Evolutionary conservation across 2,888 invertebrate species (phyloP).

Genomic region (Acanthacorydalis orientalis): DNA sequence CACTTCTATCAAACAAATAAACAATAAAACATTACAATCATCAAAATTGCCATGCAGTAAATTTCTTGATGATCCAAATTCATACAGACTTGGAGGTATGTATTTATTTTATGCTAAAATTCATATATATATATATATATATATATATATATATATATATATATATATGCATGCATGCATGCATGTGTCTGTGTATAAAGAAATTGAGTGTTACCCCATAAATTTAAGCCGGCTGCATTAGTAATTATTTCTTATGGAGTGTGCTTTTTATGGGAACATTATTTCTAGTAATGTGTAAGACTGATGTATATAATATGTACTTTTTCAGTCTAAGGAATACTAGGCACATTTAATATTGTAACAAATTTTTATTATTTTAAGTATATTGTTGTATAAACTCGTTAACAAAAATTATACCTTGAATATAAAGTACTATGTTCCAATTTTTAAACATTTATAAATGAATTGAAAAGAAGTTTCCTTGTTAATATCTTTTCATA

Average conservation of each 20-base stretch:
- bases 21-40: slow-evolving; percentile 10
- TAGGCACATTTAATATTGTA: background rate
- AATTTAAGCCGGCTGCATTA: slow-evolving; percentile 7
- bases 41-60: slow-evolving; percentile 23
- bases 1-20: slow-evolving; percentile 6
- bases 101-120: slow-evolving; percentile 9
- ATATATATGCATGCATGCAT: no score
- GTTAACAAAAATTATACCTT: no score
- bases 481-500: no score
- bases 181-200: no score
- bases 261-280: slow-evolving; percentile 7
- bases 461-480: no score
- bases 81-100: slow-evolving; percentile 54
- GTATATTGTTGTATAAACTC: no score
- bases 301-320: background rate
- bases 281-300: slow-evolving; percentile 7
- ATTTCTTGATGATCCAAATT: slow-evolving; percentile 45
- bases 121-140: background rate
- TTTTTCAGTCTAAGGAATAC: background rate
- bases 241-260: slow-evolving; percentile 5
- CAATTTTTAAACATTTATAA: no score
- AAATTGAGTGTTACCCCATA: slow-evolving; percentile 7
- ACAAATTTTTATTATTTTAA: no score
- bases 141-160: no score
- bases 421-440: no score